phyloP scores from a whole-genome alignment of 2,113 vertebrate genomes.

The Peromyscus californicus region DNA sequence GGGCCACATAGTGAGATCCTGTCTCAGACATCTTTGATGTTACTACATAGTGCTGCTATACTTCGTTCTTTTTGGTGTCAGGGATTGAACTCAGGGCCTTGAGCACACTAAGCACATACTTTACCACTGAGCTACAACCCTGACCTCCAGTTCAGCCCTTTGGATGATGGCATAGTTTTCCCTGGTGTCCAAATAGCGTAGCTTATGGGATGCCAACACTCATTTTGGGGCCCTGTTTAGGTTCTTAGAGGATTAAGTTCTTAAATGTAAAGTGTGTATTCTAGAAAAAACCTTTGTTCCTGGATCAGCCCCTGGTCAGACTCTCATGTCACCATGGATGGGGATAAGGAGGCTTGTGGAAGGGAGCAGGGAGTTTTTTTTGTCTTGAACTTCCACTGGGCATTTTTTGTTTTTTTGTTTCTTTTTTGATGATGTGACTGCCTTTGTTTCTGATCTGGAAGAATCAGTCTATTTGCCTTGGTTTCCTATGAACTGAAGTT shows the following conservation, averaged over 20 bases:
- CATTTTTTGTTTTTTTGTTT: background rate
- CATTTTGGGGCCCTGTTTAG: background rate
- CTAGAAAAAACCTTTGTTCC: slow-evolving; percentile 37
- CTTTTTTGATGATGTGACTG: background rate
- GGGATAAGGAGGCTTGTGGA: background rate
- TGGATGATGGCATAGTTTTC: background rate
- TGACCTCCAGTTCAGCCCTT: background rate
- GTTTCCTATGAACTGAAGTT: background rate
- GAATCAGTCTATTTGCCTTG: background rate
- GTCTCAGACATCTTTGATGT: background rate
- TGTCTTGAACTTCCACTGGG: background rate
- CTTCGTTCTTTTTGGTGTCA: background rate
- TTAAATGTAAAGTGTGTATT: slow-evolving; percentile 3
- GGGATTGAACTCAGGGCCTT: background rate
- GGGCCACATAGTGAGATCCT: background rate
- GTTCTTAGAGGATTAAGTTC: slow-evolving; percentile 18
- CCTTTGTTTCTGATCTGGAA: slow-evolving; percentile 43
- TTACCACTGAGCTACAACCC: background rate
- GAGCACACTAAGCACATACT: background rate
- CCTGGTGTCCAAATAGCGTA: background rate
- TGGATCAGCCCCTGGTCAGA: background rate
- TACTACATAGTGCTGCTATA: background rate
- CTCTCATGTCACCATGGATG: background rate
- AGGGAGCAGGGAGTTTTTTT: background rate
- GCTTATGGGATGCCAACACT: background rate